Percentiles rank a stretch among this genome's conserved stretches.
phyloP scores from a whole-genome alignment of 2,797 vertebrate species.

The Tarsius wallacei region DNA sequence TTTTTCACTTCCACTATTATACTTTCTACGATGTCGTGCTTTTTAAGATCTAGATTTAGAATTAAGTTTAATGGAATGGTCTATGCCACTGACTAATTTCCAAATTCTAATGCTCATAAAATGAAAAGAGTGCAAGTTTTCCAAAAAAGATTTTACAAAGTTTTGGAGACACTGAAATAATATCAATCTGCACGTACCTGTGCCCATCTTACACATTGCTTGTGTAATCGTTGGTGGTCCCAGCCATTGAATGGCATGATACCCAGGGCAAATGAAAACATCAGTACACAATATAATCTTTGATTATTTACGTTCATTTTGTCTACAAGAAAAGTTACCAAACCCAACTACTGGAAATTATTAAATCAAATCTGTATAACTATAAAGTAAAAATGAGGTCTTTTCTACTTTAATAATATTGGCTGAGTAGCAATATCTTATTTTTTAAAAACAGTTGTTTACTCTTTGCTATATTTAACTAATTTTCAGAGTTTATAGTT shows the following conservation, averaged over 20 bases:
- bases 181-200: neutral
- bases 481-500: neutral
- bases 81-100: neutral
- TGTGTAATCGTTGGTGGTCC: neutral
- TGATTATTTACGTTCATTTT: neutral
- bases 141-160: neutral
- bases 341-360: neutral
- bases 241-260: neutral
- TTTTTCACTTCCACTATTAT: neutral
- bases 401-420: conserved; percentile 61
- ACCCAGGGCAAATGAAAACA: neutral
- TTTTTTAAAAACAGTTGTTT: neutral
- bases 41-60: conserved; percentile 14
- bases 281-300: neutral
- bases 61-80: neutral
- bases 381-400: conserved; percentile 44
- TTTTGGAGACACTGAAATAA: neutral
- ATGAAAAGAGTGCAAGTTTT: conserved; percentile 18
- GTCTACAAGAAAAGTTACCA: neutral
- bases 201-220: neutral
- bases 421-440: neutral
- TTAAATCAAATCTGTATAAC: neutral
- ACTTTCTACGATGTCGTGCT: neutral
- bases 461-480: neutral
- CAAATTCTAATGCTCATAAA: conserved; percentile 40